Conservation (phyloP, 2,797 vertebrate genomes). For the Bryconaethiops microstoma region DNA sequence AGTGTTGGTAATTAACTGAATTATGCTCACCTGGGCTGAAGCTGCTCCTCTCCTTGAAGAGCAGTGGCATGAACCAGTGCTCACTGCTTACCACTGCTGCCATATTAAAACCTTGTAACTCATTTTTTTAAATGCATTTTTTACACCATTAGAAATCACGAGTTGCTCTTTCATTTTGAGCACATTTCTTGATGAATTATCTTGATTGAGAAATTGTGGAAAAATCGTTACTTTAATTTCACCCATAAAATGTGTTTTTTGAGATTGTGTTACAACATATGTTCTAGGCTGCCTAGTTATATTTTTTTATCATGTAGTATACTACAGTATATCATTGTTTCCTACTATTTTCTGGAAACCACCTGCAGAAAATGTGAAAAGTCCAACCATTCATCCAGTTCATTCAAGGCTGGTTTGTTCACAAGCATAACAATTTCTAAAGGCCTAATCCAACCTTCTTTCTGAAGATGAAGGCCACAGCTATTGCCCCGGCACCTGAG, state of each 20-base stretch:
- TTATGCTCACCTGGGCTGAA: slow-evolving; percentile 28
- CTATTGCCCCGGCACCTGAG: slow-evolving; percentile 56
- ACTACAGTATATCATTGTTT: not conserved
- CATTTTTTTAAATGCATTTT: not conserved
- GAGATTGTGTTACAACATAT: too few relatives aligned
- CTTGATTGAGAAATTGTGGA: not conserved
- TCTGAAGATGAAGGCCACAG: slow-evolving; percentile 42
- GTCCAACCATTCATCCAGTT: not conserved
- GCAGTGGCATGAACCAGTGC: not conserved
- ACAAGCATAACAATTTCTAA: too few relatives aligned
- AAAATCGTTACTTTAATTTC: not conserved
- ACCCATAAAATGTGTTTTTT: too few relatives aligned
- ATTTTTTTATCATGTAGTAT: too few relatives aligned
- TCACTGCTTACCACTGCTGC: not conserved
- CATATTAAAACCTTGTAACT: not conserved
- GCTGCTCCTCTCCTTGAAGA: not conserved
- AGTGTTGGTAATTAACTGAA: slow-evolving; percentile 43
- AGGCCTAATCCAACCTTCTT: not conserved
- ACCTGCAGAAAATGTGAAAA: not conserved
- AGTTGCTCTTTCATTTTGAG: too few relatives aligned
- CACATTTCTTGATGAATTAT: not conserved
- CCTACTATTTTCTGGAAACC: not conserved
- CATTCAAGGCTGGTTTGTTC: not conserved
- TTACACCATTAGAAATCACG: not conserved
- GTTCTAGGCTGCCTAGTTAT: too few relatives aligned